Base-by-base conservation (phyloP, 2,888 invertebrate species). In the Drosophila pseudotalamancana region DNA sequence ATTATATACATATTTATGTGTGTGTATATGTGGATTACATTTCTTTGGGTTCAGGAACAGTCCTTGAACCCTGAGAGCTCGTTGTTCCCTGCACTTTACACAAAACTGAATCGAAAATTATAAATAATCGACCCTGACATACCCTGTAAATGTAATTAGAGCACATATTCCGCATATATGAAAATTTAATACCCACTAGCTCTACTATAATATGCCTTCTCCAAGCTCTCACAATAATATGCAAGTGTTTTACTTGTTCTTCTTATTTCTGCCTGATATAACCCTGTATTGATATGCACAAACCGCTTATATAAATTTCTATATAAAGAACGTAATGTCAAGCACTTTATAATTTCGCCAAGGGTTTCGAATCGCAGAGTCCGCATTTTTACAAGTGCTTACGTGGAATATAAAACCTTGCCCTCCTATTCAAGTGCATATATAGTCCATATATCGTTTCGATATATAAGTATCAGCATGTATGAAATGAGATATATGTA, bases 41-140 rank as follows among this genome's bases (percentile, higher is more conserved):
- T 31, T 23, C 23, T 29, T 37, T 6, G 27, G 21, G 45, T 34
- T 50, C 48, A 37, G 35, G 25, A 14, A 40, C 57, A 63, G 53
- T 73, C 82, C 82, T 81, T 78, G 82, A 85, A 78, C 85, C 48
- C 56, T 25, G 6, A 12, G 29, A 34, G 35, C 49, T 50, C 63
- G 46, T 55, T 60, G 48, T 64, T 69, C 35, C 39, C 31, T 76
- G 61, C 63, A 63, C 69, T 74, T 74, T 77, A 61, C 50, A 65
- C 59, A 21, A 42, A 21, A 6, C n/a, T 8, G 12, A 21, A 14
- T 27, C 12, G 19, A 57, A 40, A 35, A 8, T 55, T 21, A 60
- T 63, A 45, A 60, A 49, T 43, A 65, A 46, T 29, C 19, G 18
- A 45, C 43, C 32, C 1, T 18, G 1, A 0, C 3, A 45, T 61